A percentile compares a stretch with the other conserved stretches of the same genome.
phyloP scores from a whole-genome alignment of 2,113 vertebrate genomes.

The Zingel zingel region DNA sequence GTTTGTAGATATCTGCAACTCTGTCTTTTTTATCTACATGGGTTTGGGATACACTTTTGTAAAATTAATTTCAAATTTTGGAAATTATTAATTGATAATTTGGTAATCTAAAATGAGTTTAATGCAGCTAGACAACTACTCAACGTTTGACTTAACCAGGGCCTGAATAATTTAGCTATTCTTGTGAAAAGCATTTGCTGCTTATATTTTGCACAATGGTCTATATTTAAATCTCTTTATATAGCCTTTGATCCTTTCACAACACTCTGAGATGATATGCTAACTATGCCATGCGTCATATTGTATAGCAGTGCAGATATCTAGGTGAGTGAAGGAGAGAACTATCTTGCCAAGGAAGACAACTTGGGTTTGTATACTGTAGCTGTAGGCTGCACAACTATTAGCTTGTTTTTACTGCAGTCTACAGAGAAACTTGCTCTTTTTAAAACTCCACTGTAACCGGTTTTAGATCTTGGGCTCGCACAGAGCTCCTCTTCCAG shows the following conservation, averaged over 20 bases:
- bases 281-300: neutral
- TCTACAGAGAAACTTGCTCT: slow-evolving; percentile 41
- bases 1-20: neutral
- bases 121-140: neutral
- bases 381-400: slow-evolving; percentile 15
- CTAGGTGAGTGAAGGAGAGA: slow-evolving; percentile 1
- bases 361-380: slow-evolving; percentile 1
- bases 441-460: slow-evolving; percentile 38
- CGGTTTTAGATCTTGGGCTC: slow-evolving; percentile 46
- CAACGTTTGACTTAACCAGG: neutral
- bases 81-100: too few relatives aligned
- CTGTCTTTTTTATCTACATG: neutral
- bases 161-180: neutral
- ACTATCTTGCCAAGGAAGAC: slow-evolving; percentile 11
- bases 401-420: slow-evolving; percentile 44
- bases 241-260: neutral
- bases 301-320: neutral
- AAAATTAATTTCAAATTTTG: neutral
- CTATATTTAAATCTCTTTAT: neutral
- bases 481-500: slow-evolving; percentile 45
- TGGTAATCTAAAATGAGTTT: neutral
- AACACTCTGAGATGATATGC: neutral
- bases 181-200: neutral
- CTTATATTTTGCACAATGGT: slow-evolving; percentile 7
- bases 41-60: neutral